These are phyloP conservation scores for Gasterosteus aculeatus DNA, from an alignment of 2,113 vertebrate species.

Conservation along the genomic window DNA sequence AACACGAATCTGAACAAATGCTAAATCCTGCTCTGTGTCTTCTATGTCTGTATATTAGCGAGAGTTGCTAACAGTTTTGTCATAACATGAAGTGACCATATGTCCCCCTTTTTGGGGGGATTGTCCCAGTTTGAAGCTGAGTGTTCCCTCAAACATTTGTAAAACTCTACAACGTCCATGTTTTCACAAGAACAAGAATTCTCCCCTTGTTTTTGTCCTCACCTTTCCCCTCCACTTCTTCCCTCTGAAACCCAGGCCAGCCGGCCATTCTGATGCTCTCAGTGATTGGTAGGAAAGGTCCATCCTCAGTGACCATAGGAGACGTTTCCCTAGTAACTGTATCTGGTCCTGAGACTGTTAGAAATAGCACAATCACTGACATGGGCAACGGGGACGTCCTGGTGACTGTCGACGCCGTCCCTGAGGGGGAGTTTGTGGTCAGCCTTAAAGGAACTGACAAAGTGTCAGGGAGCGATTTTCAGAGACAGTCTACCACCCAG, in stretches of 20 bases:
- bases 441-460: conserved; percentile 72
- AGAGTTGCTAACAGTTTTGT: too few species aligned
- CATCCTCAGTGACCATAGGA: conserved; percentile 55
- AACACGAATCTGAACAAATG: too few species aligned
- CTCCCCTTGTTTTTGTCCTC: background rate
- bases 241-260: conserved; percentile 52
- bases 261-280: conserved; percentile 71
- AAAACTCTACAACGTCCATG: too few species aligned
- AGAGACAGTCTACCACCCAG: conserved; percentile 80
- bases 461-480: conserved; percentile 66
- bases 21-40: too few species aligned
- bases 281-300: conserved; percentile 76
- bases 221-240: background rate
- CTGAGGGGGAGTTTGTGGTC: conserved; percentile 76
- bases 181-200: background rate
- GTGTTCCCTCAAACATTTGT: too few species aligned
- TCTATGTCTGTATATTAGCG: too few species aligned
- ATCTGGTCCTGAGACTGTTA: conserved; percentile 39
- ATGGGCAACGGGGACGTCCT: conserved; percentile 72
- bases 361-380: conserved; percentile 48
- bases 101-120: too few species aligned
- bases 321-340: conserved; percentile 62
- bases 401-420: conserved; percentile 65
- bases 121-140: too few species aligned
- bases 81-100: too few species aligned